phyloP scores from a whole-genome alignment of 2,888 invertebrate species.

The Heterodera filipjevi region DNA sequence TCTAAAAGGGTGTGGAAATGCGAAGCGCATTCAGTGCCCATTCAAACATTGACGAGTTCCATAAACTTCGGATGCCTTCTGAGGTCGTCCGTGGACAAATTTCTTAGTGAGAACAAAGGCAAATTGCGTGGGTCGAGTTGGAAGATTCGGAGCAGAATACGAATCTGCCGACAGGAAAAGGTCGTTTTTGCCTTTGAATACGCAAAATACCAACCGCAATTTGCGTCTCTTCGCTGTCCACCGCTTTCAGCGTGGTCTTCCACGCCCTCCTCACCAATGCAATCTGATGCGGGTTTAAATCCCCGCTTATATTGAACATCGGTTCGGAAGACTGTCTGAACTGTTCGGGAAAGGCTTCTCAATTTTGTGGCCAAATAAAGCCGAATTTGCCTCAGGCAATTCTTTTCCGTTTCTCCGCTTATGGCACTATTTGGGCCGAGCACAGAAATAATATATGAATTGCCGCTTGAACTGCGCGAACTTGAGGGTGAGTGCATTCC shows the following conservation, averaged over 20 bases:
- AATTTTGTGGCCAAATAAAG: not conserved
- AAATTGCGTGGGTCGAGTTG: constrained; percentile 45
- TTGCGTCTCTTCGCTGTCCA: constrained; percentile 49
- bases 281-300: constrained; percentile 50
- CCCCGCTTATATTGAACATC: constrained; percentile 50
- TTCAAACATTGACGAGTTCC: constrained; percentile 45
- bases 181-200: not conserved
- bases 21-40: not conserved
- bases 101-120: constrained; percentile 37
- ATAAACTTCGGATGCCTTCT: constrained; percentile 44
- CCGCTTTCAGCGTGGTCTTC: constrained; percentile 46
- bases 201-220: constrained; percentile 36
- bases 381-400: constrained; percentile 35
- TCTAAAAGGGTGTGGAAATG: constrained; percentile 31
- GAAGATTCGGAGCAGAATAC: constrained; percentile 48
- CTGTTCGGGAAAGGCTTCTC: not conserved
- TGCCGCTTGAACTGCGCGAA: constrained; percentile 41
- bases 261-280: constrained; percentile 49
- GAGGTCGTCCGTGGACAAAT: constrained; percentile 36
- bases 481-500: constrained; percentile 48
- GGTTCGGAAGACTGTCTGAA: constrained; percentile 47
- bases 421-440: constrained; percentile 16
- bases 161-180: not conserved
- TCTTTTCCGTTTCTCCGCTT: constrained; percentile 30
- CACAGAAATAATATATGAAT: constrained; percentile 38